phyloP scores from a whole-genome alignment of 1,140 invertebrate genomes.

The Drosophila sechellia region DNA sequence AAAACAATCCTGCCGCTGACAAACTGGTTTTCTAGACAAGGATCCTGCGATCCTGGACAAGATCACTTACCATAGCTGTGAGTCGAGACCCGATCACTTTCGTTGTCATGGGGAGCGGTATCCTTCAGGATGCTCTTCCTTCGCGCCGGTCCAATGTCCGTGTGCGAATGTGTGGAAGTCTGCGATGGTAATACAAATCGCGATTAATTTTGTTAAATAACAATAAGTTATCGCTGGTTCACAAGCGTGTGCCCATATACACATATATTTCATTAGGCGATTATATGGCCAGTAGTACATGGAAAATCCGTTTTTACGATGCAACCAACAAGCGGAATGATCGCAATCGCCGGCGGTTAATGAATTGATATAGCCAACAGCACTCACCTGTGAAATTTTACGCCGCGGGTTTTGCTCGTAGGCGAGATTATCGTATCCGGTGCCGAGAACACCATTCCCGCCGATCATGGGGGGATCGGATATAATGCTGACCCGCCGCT shows the following conservation, averaged over 20 bases:
- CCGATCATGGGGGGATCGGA: constrained; percentile 67
- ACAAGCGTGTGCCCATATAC: background rate
- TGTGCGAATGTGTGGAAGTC: constrained; percentile 80
- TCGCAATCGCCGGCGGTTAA: constrained; percentile 30
- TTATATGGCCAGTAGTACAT: constrained; percentile 25
- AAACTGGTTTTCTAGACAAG: background rate
- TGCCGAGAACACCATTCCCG: constrained; percentile 28
- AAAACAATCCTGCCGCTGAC: background rate
- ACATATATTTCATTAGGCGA: constrained; percentile 30
- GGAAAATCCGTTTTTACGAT: constrained; percentile 53
- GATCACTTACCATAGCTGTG: constrained; percentile 73
- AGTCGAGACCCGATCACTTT: constrained; percentile 75
- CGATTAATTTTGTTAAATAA: background rate
- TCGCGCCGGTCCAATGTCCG: constrained; percentile 85
- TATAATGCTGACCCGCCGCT: constrained; percentile 80
- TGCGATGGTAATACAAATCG: constrained; percentile 24
- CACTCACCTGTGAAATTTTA: constrained; percentile 84
- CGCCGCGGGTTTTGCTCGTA: constrained; percentile 81
- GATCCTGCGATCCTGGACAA: no score
- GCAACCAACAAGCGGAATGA: constrained; percentile 23
- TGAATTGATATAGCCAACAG: background rate
- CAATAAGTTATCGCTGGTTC: constrained; percentile 13
- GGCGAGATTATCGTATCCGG: constrained; percentile 79
- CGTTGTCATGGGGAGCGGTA: constrained; percentile 75
- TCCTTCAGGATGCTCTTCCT: constrained; percentile 89